Base-by-base conservation (phyloP, 2,113 vertebrate species). In the Panthera uncia region DNA sequence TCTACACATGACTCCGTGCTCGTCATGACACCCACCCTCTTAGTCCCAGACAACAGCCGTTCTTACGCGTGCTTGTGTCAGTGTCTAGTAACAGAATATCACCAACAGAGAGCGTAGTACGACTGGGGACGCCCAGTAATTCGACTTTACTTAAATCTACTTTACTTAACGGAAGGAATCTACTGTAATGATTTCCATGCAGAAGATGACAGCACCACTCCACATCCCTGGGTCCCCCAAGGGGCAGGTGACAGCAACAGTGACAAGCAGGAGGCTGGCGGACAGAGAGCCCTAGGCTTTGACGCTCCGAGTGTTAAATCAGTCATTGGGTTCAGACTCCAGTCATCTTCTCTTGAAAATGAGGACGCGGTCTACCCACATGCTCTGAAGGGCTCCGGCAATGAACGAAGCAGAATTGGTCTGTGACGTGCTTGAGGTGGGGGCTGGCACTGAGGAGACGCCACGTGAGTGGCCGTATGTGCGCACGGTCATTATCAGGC, bases 21-120 rank as follows among this genome's bases (percentile, higher is more conserved):
- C 41, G 1, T 4, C 73, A 1, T 0, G 25, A 29, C 13, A 29
- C 13, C 73, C 6, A 13, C 3, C 25, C 73, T 3, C 71, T 14
- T 7, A 25, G 8, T 0, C 38, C 25, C 2, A 4, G 38, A 78
- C 16, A 0, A 6, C 11, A 5, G 68, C 79, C 1, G 25, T 1
- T 21, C 55, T 4, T 4, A 7, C 0, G 36, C 16, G 13, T 0
- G 41, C 15, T 3, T 0, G 0, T 4, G n/a, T 1, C 3, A 0
- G 13, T 0, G 19, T 12, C 1, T 4, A 7, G 45, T 1, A 1
- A 36, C 50, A 13, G 13, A 73, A 23, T 0, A 7, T n/a, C 0
- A 1, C 36, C 33, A 12, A 9, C 45, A 18, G 16, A 8, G 3
- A 0, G 1, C 1, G 31, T 0, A 14, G 76, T 1, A 12, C 45